Evolutionary conservation across 2,888 invertebrate genomes (phyloP).

Genomic region (Gymnocheta viridis): DNA sequence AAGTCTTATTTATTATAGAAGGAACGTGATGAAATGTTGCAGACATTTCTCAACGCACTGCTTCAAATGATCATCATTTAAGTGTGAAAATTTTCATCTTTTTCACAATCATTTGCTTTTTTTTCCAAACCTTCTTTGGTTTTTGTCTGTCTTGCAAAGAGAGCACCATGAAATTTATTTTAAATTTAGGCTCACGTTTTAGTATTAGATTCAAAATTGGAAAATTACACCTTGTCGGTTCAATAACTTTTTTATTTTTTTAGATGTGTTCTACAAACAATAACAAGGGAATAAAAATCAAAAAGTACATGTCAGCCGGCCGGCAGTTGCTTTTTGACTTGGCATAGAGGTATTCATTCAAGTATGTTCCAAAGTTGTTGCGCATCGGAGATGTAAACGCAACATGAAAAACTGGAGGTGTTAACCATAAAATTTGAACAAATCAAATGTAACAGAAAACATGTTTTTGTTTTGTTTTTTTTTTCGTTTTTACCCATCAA

Average conservation of each 20-base stretch:
- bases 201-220: conserved; percentile 69
- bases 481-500: conserved; percentile 48
- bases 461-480: conserved; percentile 31
- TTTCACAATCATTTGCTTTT: conserved; percentile 8
- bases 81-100: conserved; percentile 67
- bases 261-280: conserved; percentile 57
- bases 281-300: conserved; percentile 20
- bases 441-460: conserved; percentile 61
- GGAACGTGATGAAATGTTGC: conserved; percentile 60
- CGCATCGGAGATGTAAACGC: conserved; percentile 29
- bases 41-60: conserved; percentile 40
- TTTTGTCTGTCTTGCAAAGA: conserved; percentile 46
- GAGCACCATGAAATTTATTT: conserved; percentile 65
- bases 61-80: conserved; percentile 61
- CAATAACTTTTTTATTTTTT: conserved; percentile 64
- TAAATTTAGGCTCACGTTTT: conserved; percentile 67
- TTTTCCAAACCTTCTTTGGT: conserved; percentile 16
- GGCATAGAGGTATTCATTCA: not conserved
- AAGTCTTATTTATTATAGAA: conserved; percentile 11
- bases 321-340: conserved; percentile 28
- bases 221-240: conserved; percentile 68
- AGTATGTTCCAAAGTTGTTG: not conserved
- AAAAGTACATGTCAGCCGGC: conserved; percentile 26
- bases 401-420: conserved; percentile 54
- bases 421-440: conserved; percentile 68